phyloP scores from a whole-genome alignment of 1,140 invertebrate species.

The Neodiprion pinetum region DNA sequence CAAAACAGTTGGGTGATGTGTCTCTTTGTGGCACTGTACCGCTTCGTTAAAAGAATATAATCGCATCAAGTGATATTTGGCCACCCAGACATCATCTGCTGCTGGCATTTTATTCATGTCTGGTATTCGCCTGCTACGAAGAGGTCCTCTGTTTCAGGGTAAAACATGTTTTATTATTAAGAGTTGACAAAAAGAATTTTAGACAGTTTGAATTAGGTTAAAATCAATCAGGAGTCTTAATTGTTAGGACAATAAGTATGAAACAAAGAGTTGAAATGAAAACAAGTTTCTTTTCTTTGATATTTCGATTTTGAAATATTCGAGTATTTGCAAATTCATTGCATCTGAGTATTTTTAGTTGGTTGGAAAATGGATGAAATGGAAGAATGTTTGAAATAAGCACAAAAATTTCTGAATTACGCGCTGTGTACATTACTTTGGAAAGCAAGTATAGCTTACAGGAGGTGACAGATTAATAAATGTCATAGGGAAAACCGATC shows the following conservation, averaged over 20 bases:
- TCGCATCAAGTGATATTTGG: conserved; percentile 67
- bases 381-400: too few relatives aligned
- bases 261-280: too few relatives aligned
- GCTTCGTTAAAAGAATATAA: conserved; percentile 75
- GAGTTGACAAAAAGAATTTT: conserved; percentile 1
- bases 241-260: neutral
- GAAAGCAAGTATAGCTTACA: too few relatives aligned
- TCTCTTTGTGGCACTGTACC: conserved; percentile 75
- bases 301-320: neutral
- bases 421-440: too few relatives aligned
- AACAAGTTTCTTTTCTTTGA: too few relatives aligned
- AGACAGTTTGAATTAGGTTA: too few relatives aligned
- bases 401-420: too few relatives aligned
- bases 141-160: conserved; percentile 29
- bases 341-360: too few relatives aligned
- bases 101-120: conserved; percentile 65
- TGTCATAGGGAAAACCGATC: too few relatives aligned
- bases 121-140: conserved; percentile 52
- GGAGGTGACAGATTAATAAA: too few relatives aligned
- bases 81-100: conserved; percentile 73
- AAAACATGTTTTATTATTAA: conserved; percentile 19
- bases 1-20: conserved; percentile 78
- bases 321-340: too few relatives aligned
- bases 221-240: neutral
- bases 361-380: too few relatives aligned